A percentile compares a stretch with the other conserved stretches of the same genome.
phyloP scores from a whole-genome alignment of 2,113 vertebrate species.

The Mesoclemmys tuberculata region DNA sequence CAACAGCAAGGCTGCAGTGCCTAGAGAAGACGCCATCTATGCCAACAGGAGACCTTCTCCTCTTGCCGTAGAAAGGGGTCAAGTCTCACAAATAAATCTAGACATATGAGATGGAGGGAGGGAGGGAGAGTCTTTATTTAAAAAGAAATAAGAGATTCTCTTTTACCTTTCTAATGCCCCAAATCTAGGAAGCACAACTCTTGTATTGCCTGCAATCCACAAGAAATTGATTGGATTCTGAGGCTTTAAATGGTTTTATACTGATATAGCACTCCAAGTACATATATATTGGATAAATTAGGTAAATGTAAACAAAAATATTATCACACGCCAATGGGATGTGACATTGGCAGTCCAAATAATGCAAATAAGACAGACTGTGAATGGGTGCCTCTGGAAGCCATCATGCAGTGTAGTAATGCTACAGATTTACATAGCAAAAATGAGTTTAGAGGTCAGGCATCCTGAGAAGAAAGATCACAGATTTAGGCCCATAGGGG shows the following conservation, averaged over 20 bases:
- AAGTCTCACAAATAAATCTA: not conserved
- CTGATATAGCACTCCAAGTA: conserved; percentile 41
- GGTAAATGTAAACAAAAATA: conserved; percentile 35
- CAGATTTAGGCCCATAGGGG: not conserved
- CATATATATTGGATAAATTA: not conserved
- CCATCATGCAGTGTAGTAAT: not conserved
- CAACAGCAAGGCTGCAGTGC: too few relatives aligned
- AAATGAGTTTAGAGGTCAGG: not conserved
- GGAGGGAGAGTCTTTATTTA: not conserved
- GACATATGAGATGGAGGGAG: not conserved
- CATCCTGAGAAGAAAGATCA: not conserved
- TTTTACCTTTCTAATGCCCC: not conserved
- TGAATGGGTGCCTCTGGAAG: not conserved
- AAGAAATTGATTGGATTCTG: not conserved
- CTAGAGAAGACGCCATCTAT: not conserved
- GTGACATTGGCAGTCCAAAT: not conserved
- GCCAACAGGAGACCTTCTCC: not conserved
- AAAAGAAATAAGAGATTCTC: not conserved
- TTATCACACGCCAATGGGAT: conserved; percentile 1
- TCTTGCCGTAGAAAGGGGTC: not conserved
- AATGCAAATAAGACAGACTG: not conserved
- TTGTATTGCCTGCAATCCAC: not conserved
- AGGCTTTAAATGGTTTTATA: conserved; percentile 31
- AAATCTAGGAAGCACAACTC: not conserved
- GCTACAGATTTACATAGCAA: conserved; percentile 30